phyloP scores from a whole-genome alignment of 2,113 vertebrate species.

The Panthera leo region DNA sequence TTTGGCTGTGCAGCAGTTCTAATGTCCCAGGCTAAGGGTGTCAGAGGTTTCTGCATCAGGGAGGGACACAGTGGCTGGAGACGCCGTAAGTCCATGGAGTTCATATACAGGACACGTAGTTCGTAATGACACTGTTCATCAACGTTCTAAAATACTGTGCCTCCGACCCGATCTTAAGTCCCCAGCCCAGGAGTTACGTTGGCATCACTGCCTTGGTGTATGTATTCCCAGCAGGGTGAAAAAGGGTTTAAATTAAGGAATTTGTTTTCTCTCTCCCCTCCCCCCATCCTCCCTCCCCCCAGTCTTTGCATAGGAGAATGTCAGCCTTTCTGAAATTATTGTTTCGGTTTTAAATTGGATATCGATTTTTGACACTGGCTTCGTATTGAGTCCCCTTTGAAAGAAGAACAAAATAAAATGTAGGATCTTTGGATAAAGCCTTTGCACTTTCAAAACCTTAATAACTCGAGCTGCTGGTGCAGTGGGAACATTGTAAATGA shows the following conservation, averaged over 20 bases:
- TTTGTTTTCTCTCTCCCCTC: conserved; percentile 31
- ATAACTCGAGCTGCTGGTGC: conserved; percentile 3
- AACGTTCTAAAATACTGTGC: neutral
- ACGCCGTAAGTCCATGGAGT: neutral
- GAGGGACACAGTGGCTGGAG: neutral
- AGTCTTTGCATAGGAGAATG: conserved; percentile 45
- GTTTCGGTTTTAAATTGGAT: conserved; percentile 61
- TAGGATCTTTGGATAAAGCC: conserved; percentile 45
- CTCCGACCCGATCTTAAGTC: neutral
- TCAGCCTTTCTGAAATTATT: conserved; percentile 58
- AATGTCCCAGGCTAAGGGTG: neutral
- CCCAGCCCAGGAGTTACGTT: neutral
- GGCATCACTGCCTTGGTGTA: neutral
- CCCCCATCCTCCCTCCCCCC: neutral
- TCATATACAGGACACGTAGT: neutral
- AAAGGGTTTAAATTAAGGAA: conserved; percentile 51
- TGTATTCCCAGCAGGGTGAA: neutral
- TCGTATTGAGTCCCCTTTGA: conserved; percentile 40
- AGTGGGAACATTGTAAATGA: neutral
- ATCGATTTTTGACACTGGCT: conserved; percentile 40
- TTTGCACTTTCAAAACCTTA: conserved; percentile 49
- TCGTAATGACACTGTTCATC: neutral
- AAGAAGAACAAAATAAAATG: conserved; percentile 54
- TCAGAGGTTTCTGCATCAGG: neutral
- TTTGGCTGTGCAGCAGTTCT: neutral